Evolutionary conservation across 2,797 vertebrate genomes (phyloP), one percentile per base, ranked within the genome.

Genomic region (Enteromius anoplus): DNA sequence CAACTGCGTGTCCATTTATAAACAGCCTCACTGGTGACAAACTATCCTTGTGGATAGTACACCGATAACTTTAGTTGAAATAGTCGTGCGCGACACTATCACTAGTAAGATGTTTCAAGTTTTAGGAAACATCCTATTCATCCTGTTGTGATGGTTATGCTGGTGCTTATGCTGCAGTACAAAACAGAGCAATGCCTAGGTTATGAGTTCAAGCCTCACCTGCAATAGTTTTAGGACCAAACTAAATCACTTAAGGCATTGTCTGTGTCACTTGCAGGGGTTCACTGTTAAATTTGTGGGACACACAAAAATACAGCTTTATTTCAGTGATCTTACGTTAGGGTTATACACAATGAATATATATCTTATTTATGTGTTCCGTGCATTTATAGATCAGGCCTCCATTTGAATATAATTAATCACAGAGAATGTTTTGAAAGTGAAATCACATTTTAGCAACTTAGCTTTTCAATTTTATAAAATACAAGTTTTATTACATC

Each of bases 171-270:
- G n/a, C n/a, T n/a, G n/a, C n/a, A n/a, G 65, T 80, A 55, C 49
- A 37, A 34, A 4, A 29, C 45, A 69, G 47, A 26, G 78, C 47
- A 55, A 55, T 69, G 47, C 47, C n/a, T n/a, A 80, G n/a, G 78
- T 79, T 68, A 32, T 79, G 78, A 69, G 65, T 80, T 55, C 64
- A 34, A 53, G 14, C 47, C 49, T 68, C 47, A 69, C 42, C 26
- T 65, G 58, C 60, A 47, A 64, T 21, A 40, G n/a, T 78, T 78
- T 34, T 78, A 68, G 8, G 3, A 3, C 7, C 4, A 0, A 17
- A 8, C 12, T 37, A 2, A 15, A 23, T 15, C 3, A n/a, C 1
- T 37, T 3, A 23, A 3, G 19, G 7, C 6, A n/a, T n/a, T 55
- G 10, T 7, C 19, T 14, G 8, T 7, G 19, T 34, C 17, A 21